phyloP scores from a whole-genome alignment of 1,140 invertebrate species.

The Matsumurasca onukii region DNA sequence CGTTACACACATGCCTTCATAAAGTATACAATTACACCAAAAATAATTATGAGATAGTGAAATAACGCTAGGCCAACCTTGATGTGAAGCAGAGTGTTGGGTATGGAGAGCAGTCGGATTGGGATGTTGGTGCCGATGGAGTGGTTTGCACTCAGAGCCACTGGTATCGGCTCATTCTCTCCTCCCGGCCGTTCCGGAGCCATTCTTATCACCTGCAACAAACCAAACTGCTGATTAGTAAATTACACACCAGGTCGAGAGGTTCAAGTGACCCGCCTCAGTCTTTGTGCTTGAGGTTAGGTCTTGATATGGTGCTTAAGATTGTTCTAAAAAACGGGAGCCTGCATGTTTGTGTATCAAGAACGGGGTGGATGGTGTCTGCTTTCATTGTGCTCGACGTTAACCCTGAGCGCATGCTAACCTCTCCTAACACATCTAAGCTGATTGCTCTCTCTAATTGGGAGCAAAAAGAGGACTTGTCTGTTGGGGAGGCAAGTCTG shows the following conservation, averaged over 20 bases:
- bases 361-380: not conserved
- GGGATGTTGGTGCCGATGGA: constrained; percentile 27
- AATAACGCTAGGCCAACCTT: no score
- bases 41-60: no score
- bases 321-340: not conserved
- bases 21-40: no score
- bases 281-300: not conserved
- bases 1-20: no score
- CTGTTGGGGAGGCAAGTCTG: no score
- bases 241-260: not conserved
- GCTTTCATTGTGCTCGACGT: not conserved
- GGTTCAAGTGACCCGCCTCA: not conserved
- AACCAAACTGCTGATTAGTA: not conserved
- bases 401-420: no score
- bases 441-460: no score
- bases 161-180: constrained; percentile 30
- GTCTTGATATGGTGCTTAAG: not conserved
- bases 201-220: constrained; percentile 29
- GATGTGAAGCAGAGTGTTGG: constrained; percentile 7
- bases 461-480: no score
- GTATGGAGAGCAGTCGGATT: constrained; percentile 18
- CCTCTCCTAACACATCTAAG: no score
- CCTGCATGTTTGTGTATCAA: not conserved
- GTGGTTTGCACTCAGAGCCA: constrained; percentile 23
- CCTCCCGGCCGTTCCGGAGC: constrained; percentile 37